phyloP scores from a whole-genome alignment of 2,888 invertebrate species.

The Cynaeus angustus region DNA sequence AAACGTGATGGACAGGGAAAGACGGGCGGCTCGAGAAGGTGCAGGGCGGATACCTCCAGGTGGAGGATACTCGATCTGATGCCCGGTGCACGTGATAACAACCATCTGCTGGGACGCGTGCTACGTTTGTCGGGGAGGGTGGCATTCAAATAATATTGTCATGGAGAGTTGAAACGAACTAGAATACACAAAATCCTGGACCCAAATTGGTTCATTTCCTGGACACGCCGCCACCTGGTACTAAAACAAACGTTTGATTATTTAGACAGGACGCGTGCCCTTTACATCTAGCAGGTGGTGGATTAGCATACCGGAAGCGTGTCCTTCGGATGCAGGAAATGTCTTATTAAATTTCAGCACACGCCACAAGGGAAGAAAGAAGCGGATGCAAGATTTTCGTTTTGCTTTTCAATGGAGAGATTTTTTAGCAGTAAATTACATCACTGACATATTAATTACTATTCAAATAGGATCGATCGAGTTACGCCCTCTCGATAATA shows the following conservation, averaged over 20 bases:
- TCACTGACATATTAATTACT: slow-evolving; percentile 23
- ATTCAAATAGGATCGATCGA: slow-evolving; percentile 7
- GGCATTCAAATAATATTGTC: too few relatives aligned
- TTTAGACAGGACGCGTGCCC: slow-evolving; percentile 50
- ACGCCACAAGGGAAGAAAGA: slow-evolving; percentile 48
- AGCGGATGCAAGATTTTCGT: slow-evolving; percentile 13
- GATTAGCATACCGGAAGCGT: slow-evolving; percentile 52
- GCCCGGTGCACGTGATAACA: slow-evolving; percentile 27
- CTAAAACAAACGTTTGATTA: slow-evolving; percentile 40
- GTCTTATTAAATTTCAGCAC: slow-evolving; percentile 60
- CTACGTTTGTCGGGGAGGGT: not conserved
- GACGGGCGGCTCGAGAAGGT: slow-evolving; percentile 6
- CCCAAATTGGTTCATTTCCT: too few relatives aligned
- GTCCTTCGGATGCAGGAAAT: slow-evolving; percentile 54
- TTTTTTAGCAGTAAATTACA: slow-evolving; percentile 17
- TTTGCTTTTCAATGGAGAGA: not conserved
- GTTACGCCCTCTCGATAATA: slow-evolving; percentile 20
- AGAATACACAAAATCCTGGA: too few relatives aligned
- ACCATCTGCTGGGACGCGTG: slow-evolving; percentile 31
- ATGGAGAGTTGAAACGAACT: too few relatives aligned
- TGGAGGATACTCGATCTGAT: slow-evolving; percentile 30
- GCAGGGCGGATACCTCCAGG: slow-evolving; percentile 29
- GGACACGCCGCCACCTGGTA: too few relatives aligned
- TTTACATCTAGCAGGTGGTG: slow-evolving; percentile 27
- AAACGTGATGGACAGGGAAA: slow-evolving; percentile 3